Conservation (phyloP, 2,113 vertebrate species). For the Reinhardtius hippoglossoides region DNA sequence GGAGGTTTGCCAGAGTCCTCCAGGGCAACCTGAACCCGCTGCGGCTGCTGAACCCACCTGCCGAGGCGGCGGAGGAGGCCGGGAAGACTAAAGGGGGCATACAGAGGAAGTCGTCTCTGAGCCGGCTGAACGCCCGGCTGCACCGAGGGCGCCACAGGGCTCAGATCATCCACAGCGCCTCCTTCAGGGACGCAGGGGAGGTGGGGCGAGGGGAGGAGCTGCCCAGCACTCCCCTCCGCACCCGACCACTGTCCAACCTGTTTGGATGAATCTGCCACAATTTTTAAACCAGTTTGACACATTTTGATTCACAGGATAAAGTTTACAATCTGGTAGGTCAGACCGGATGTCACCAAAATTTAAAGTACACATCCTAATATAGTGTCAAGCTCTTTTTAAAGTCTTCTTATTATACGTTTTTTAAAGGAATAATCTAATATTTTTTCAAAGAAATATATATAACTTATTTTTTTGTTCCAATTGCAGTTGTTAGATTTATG, state of each 20-base stretch:
- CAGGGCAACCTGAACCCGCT: conserved; percentile 88
- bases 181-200: conserved; percentile 86
- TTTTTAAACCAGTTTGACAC: not conserved
- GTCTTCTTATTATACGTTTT: conserved; percentile 34
- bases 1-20: conserved; percentile 89
- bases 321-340: conserved; percentile 40
- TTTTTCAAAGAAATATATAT: conserved; percentile 31
- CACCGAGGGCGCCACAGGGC: conserved; percentile 91
- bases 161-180: conserved; percentile 94
- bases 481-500: conserved; percentile 29
- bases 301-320: conserved; percentile 4
- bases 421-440: conserved; percentile 1
- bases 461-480: conserved; percentile 46
- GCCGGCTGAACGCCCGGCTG: conserved; percentile 88
- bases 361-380: not conserved
- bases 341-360: conserved; percentile 8
- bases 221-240: conserved; percentile 84
- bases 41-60: conserved; percentile 81
- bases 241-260: conserved; percentile 92
- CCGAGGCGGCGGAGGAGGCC: conserved; percentile 70
- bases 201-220: conserved; percentile 84
- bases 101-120: conserved; percentile 87
- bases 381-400: conserved; percentile 4
- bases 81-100: conserved; percentile 81
- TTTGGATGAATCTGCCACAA: conserved; percentile 86